These are phyloP conservation scores for Papilio protenor DNA, from an alignment of 2,888 invertebrate genomes.

Conservation along the genomic window DNA sequence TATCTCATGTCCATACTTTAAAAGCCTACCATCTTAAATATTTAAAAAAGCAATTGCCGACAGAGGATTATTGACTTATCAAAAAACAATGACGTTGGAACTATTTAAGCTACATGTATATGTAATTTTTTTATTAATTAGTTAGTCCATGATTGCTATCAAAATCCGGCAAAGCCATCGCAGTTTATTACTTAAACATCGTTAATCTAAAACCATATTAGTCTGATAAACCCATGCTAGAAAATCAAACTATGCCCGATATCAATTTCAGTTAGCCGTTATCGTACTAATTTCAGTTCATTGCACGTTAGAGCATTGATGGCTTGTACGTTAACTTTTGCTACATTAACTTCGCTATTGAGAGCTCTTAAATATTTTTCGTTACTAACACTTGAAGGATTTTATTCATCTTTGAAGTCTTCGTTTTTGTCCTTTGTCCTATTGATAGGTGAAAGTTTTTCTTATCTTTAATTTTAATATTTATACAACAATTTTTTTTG, in stretches of 20 bases:
- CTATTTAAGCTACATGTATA: too few relatives aligned
- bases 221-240: background rate
- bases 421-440: background rate
- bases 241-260: constrained; percentile 4
- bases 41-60: too few relatives aligned
- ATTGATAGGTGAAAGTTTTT: background rate
- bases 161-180: background rate
- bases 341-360: constrained; percentile 13
- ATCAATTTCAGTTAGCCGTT: constrained; percentile 5
- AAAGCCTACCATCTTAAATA: background rate
- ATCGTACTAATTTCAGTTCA: constrained; percentile 27
- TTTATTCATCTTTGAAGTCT: background rate
- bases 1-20: background rate
- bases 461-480: background rate
- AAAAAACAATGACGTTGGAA: too few relatives aligned
- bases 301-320: constrained; percentile 10
- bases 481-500: background rate
- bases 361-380: constrained; percentile 7
- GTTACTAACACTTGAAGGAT: background rate
- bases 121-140: background rate
- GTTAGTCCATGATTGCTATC: background rate
- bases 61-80: too few relatives aligned
- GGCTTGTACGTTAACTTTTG: constrained; percentile 9
- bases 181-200: background rate
- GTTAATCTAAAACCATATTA: background rate